phyloP scores from a whole-genome alignment of 2,113 vertebrate species.

The Dascyllus trimaculatus region DNA sequence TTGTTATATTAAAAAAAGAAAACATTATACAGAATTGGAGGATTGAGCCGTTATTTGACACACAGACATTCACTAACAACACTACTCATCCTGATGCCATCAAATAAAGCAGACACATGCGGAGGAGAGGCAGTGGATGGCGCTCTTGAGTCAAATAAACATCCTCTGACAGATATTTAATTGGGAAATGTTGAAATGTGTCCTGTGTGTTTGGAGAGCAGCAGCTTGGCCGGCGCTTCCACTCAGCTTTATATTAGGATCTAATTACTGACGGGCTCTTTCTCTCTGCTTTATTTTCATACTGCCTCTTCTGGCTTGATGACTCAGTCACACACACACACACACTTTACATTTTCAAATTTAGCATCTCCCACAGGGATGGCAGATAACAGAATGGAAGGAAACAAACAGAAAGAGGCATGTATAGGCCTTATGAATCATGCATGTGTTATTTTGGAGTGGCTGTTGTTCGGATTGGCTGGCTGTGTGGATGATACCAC shows the following conservation, averaged over 20 bases:
- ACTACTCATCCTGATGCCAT: neutral
- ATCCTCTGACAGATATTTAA: neutral
- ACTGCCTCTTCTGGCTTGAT: constrained; percentile 7
- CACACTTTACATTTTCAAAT: neutral
- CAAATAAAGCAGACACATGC: neutral
- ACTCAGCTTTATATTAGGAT: constrained; percentile 6
- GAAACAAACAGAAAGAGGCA: too few species aligned
- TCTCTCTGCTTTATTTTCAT: constrained; percentile 1
- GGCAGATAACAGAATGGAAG: too few species aligned
- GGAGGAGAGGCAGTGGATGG: constrained; percentile 11
- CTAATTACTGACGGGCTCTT: constrained; percentile 2
- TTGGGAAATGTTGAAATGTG: neutral
- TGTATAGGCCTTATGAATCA: too few species aligned
- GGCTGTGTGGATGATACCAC: too few species aligned
- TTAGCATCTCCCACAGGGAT: too few species aligned
- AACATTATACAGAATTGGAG: too few species aligned
- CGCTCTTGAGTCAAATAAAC: neutral
- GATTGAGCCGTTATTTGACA: too few species aligned
- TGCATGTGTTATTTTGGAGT: too few species aligned
- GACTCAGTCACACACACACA: neutral
- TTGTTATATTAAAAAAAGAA: too few species aligned
- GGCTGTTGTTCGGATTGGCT: too few species aligned
- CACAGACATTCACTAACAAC: neutral
- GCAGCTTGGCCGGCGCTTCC: neutral
- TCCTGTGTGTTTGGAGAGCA: constrained; percentile 2